Evolutionary conservation across 1,140 invertebrate genomes (phyloP), one percentile per base, ranked within the genome.

Genomic region (Formica selysi): DNA sequence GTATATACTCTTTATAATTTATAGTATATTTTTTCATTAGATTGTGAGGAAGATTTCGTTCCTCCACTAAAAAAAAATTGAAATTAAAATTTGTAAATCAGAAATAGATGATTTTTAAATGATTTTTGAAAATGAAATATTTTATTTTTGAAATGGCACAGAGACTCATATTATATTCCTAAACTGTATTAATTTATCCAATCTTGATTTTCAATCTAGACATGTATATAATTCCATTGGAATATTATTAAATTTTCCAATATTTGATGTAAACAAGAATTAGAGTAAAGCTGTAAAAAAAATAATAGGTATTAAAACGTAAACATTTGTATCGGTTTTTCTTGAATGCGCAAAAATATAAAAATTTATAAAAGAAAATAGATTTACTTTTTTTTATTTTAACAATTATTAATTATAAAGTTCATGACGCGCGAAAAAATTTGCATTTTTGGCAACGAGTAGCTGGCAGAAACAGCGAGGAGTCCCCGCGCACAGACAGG

Each of bases 401-500:
- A 44, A 70, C 29, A 32, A 7, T 41, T 16, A 16, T 29, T n/a
- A 38, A 68, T 79, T 11, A 38, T 68, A 22, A 13, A 10, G 13
- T 79, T 19, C 36, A 32, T 61, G 22, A 38, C 2, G 38, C 22
- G 62, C 38, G 22, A 38, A 80, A 65, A 61, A 54, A 26, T 65
- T 67, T n/a, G n/a, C 29, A 54, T 83, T 73, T 83, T 38, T 48
- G 54, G 36, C 68, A 51, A 32, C 26, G 29, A 51, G 3, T 26
- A 22, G n/a, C 32, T 65, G 36, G 13, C 59, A 61, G 26, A 88
- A 73, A 71, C 74, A 5, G 38, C 38, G 48, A 32, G 19, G 51
- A 81, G n/a, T 54, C 62, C 57, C 73, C 13, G 36, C 71, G 29
- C 41, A n/a, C 57, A 32, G 70, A 62, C 71, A 80, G 67, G 76